Base-by-base conservation (phyloP, 1,140 invertebrate species). In the Zaprionus ghesquierei region DNA sequence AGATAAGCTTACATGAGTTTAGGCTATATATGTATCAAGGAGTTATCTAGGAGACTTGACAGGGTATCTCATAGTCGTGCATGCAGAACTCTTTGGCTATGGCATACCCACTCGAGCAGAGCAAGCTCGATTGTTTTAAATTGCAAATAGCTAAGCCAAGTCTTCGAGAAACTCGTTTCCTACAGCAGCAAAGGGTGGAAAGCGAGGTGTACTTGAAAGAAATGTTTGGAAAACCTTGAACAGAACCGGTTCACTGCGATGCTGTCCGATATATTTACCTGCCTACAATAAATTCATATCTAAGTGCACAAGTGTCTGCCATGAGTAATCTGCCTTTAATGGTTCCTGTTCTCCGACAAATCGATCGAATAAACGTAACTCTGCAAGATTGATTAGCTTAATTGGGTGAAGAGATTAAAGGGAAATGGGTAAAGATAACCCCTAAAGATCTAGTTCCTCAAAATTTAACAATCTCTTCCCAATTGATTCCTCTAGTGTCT, bases 191-290 rank as follows among this genome's bases (percentile, higher is more conserved):
- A 87, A 86, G 82, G 82, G 82, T 87, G 82, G 79, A 86, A 79
- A 80, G 63, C 72, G 66, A 44, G 54, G 70, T 87, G 82, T 80
- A 86, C 82, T 86, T 86, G 71, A 86, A 86, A 86, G 82, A 86
- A 82, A 86, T 87, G 75, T 53, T 53, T 62, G 35, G 35, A 70
- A 56, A 70, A 70, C 72, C 59, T 75, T 75, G 72, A 73, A 53
- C 60, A 10, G 64, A 86, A 86, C 82, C 82, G 84, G 82, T 87
- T 46, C 44, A 13, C 20, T 13, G 33, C 33, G 13, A 5, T 0
- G 33, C 33, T 62, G 65, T 50, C 58, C 58, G 49, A 69, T 54
- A 62, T 27, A 20, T 61, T 33, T 44, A 41, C 29, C 18, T 29
- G 25, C 20, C 50, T 35, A 68, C 25, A 23, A 46, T 22, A 46